Evolutionary conservation across 2,797 vertebrate species (phyloP), one percentile per base, ranked within the genome.

Genomic region (Spheniscus humboldti): DNA sequence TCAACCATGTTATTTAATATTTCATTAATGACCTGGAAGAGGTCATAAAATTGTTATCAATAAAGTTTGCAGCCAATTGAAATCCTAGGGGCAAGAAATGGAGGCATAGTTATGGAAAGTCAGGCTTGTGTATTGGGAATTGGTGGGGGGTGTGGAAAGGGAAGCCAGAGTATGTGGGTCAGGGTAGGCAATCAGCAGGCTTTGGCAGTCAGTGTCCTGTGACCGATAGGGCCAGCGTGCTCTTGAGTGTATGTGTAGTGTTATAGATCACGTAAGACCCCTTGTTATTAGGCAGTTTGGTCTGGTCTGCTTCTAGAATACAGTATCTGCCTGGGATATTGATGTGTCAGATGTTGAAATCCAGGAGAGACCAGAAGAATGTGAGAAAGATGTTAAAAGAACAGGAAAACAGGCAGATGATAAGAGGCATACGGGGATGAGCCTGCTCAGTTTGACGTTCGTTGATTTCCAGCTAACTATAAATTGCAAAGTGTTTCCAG

Each of bases 201-300:
- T 48, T 55, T 18, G 28, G 59, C 84, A 69, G 11, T 20, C 31
- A 7, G 33, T 12, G 41, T 47, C 55, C 66, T 86, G 45, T 45
- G 28, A 33, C 17, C 3, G 0, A 7, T 52, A 60, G 28, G 16
- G 6, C 12, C 48, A 5, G 35, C 1, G 4, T 35, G 15, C 66
- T 57, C 27, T 50, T 3, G 11, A 18, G 43, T 30, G 3, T 67
- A 2, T 10, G 3, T 0, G 0, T 1, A 0, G 37, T 50, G 60
- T 41, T 69, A 0, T 0, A 30, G 28, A 13, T 52, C 20, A 23
- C 2, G 0, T 23, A 48, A 43, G 53, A 24, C 39, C 33, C 41
- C 24, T 60, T 59, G 28, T 23, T 62, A 17, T n/a, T 59, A 4
- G 19, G 14, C n/a, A 48, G 41, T 30, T 55, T 60, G 55, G 2